phyloP scores from a whole-genome alignment of 1,140 invertebrate genomes.

The Zophobas atratus region DNA sequence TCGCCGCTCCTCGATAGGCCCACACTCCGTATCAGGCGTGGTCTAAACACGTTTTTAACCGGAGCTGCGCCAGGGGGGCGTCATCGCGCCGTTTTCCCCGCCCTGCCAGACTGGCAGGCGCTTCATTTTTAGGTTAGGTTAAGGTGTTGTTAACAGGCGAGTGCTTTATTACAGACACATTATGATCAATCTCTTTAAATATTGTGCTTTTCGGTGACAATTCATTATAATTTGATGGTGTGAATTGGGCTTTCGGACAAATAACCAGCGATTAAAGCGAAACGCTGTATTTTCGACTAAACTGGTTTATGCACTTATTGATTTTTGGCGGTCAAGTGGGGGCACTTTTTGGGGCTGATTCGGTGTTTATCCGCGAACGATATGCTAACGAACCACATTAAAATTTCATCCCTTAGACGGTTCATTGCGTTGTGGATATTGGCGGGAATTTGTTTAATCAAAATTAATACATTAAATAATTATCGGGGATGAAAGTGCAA shows the following conservation, averaged over 20 bases:
- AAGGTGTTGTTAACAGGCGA: constrained; percentile 51
- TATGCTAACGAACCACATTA: not conserved
- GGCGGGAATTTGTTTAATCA: not conserved
- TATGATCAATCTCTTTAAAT: constrained; percentile 39
- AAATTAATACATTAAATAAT: constrained; percentile 18
- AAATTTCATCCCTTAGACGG: not conserved
- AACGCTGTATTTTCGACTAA: constrained; percentile 1
- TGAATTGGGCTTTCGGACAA: constrained; percentile 29
- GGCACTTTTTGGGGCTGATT: not conserved
- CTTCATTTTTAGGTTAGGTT: constrained; percentile 62
- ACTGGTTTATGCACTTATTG: too few species aligned
- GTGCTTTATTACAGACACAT: constrained; percentile 39
- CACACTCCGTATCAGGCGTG: constrained; percentile 15
- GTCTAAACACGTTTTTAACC: constrained; percentile 54
- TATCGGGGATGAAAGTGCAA: constrained; percentile 5
- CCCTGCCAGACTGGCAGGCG: constrained; percentile 59
- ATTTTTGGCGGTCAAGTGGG: too few species aligned
- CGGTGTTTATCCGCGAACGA: not conserved
- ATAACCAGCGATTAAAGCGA: constrained; percentile 16
- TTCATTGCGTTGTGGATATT: not conserved
- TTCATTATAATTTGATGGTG: constrained; percentile 42
- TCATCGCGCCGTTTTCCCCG: constrained; percentile 36
- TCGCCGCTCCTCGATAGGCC: constrained; percentile 44
- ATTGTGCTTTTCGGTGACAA: constrained; percentile 38
- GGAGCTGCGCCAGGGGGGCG: constrained; percentile 14